phyloP scores from a whole-genome alignment of 2,113 vertebrate species.

The Oceanites oceanicus region DNA sequence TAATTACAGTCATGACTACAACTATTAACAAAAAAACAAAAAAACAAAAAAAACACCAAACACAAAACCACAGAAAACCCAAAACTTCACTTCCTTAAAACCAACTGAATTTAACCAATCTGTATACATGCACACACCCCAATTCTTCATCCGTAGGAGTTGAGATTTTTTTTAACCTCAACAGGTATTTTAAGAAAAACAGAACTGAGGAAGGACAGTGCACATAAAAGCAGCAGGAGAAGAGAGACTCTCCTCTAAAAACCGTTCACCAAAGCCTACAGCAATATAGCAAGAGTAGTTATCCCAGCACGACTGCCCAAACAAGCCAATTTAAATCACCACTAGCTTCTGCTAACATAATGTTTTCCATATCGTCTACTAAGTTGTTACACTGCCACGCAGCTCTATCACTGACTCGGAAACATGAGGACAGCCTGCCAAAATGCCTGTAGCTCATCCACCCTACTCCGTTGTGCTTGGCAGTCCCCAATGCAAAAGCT shows the following conservation, averaged over 20 bases:
- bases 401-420: neutral
- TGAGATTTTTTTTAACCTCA: neutral
- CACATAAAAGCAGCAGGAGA: neutral
- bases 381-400: neutral
- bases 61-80: accelerated
- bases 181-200: neutral
- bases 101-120: neutral
- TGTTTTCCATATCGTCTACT: neutral
- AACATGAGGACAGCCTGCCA: neutral
- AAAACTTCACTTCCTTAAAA: neutral
- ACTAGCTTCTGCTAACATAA: neutral
- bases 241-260: neutral
- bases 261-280: neutral
- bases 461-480: neutral
- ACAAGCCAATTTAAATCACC: neutral
- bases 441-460: neutral
- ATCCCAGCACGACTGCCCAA: neutral
- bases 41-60: neutral
- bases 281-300: neutral
- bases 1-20: neutral
- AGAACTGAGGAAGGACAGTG: neutral
- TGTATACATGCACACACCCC: neutral
- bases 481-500: neutral
- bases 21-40: neutral
- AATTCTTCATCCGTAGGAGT: neutral